These are phyloP conservation scores for Macroteleia sp. DNA, from an alignment of 2,888 invertebrate genomes.

Conservation along the genomic window DNA sequence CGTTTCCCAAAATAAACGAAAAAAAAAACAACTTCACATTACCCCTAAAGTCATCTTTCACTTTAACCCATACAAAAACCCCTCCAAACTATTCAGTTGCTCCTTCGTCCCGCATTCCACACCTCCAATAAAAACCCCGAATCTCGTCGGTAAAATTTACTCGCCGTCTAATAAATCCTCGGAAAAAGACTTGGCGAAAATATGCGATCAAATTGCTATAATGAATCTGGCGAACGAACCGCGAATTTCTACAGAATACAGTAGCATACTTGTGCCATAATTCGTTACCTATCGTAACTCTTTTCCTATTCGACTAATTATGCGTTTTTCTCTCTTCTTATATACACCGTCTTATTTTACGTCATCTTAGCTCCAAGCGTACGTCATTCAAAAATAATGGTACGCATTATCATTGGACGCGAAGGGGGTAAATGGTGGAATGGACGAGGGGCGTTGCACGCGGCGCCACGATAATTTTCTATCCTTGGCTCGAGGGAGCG, in stretches of 20 bases:
- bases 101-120: constrained; percentile 8
- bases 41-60: too few relatives aligned
- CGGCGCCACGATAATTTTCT: constrained; percentile 67
- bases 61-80: too few relatives aligned
- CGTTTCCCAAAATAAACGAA: too few relatives aligned
- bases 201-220: constrained; percentile 35
- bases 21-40: too few relatives aligned
- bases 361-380: constrained; percentile 20
- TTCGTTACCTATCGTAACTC: constrained; percentile 62
- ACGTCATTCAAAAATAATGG: constrained; percentile 54
- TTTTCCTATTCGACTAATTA: constrained; percentile 73
- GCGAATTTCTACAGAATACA: constrained; percentile 3
- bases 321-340: constrained; percentile 30
- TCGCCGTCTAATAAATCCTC: constrained; percentile 39
- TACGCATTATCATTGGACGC: constrained; percentile 56
- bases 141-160: constrained; percentile 31
- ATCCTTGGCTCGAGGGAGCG: constrained; percentile 70
- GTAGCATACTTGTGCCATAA: constrained; percentile 40
- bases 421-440: neutral
- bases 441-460: constrained; percentile 24
- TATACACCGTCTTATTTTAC: constrained; percentile 10
- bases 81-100: too few relatives aligned
- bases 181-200: constrained; percentile 22
- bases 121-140: constrained; percentile 20
- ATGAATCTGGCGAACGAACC: constrained; percentile 22